These are phyloP conservation scores for Brachionus koreanus DNA, from an alignment of 1,140 invertebrate genomes.

Conservation along the genomic window DNA sequence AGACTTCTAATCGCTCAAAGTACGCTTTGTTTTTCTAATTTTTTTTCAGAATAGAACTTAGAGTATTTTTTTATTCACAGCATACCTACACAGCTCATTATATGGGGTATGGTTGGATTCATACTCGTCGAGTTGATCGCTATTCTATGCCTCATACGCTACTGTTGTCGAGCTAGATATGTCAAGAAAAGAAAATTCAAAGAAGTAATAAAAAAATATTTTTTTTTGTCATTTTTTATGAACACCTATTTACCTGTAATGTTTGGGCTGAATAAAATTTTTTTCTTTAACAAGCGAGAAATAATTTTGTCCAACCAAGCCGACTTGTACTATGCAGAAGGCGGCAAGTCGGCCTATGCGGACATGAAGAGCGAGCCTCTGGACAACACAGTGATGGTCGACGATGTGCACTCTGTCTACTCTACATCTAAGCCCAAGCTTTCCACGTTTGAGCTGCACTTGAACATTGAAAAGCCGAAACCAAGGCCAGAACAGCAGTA, in stretches of 20 bases:
- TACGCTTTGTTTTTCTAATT: not conserved
- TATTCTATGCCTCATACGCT: slow-evolving; percentile 36
- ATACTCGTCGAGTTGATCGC: slow-evolving; percentile 37
- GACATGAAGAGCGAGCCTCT: not conserved
- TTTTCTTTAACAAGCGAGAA: slow-evolving; percentile 36
- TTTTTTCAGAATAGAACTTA: not conserved
- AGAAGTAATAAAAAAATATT: slow-evolving; percentile 4
- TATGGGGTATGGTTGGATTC: slow-evolving; percentile 44
- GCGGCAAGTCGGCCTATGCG: not conserved
- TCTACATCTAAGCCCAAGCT: slow-evolving; percentile 9
- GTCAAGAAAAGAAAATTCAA: slow-evolving; percentile 34
- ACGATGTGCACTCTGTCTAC: slow-evolving; percentile 23
- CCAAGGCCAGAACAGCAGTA: not conserved
- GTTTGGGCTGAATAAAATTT: slow-evolving; percentile 24
- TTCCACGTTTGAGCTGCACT: slow-evolving; percentile 4
- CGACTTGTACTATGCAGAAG: not conserved
- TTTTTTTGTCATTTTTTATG: not conserved
- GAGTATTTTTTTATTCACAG: not conserved
- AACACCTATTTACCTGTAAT: slow-evolving; percentile 7
- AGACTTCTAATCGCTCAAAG: slow-evolving; percentile 9
- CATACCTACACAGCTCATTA: slow-evolving; percentile 34
- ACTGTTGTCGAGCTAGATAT: slow-evolving; percentile 38
- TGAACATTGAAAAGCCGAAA: slow-evolving; percentile 7
- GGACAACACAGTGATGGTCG: slow-evolving; percentile 27
- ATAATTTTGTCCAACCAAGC: slow-evolving; percentile 23